phyloP scores from a whole-genome alignment of 2,888 invertebrate genomes.

The Andrena camellia region DNA sequence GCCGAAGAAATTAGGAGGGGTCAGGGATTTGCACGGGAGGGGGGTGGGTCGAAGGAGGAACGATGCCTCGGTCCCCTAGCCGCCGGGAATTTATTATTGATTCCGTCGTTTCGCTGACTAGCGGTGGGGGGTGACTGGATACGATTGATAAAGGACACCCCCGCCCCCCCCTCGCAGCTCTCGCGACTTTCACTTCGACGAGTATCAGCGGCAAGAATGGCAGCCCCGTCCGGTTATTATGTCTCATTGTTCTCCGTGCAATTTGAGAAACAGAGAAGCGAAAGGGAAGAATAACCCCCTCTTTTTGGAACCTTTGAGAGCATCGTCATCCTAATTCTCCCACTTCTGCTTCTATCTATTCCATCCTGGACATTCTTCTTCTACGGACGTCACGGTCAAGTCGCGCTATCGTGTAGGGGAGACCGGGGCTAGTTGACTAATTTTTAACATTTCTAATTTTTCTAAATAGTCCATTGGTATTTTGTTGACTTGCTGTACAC shows the following conservation, averaged over 20 bases:
- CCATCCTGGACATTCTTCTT: background rate
- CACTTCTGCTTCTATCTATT: slow-evolving; percentile 7
- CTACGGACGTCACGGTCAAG: too few species aligned
- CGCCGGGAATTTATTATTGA: slow-evolving; percentile 74
- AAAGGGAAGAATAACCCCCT: slow-evolving; percentile 17
- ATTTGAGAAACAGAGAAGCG: slow-evolving; percentile 58
- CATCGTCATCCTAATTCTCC: slow-evolving; percentile 28
- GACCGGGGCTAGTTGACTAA: too few species aligned
- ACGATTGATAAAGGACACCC: slow-evolving; percentile 71
- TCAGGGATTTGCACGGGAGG: slow-evolving; percentile 39
- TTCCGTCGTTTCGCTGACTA: slow-evolving; percentile 53
- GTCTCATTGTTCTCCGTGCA: slow-evolving; percentile 68
- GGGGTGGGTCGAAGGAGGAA: slow-evolving; percentile 14
- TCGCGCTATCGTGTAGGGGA: too few species aligned
- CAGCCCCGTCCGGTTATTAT: slow-evolving; percentile 63
- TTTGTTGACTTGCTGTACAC: too few species aligned
- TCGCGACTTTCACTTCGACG: slow-evolving; percentile 61
- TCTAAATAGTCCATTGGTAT: too few species aligned
- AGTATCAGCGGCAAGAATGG: slow-evolving; percentile 22
- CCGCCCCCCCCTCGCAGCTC: slow-evolving; percentile 29
- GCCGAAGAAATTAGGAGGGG: slow-evolving; percentile 56
- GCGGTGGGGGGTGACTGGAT: slow-evolving; percentile 59
- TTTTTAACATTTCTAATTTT: too few species aligned
- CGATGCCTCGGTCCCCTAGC: slow-evolving; percentile 25
- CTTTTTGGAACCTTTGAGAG: slow-evolving; percentile 41